Conservation (phyloP, 1,140 invertebrate genomes). For the Asbolus verrucosus region DNA sequence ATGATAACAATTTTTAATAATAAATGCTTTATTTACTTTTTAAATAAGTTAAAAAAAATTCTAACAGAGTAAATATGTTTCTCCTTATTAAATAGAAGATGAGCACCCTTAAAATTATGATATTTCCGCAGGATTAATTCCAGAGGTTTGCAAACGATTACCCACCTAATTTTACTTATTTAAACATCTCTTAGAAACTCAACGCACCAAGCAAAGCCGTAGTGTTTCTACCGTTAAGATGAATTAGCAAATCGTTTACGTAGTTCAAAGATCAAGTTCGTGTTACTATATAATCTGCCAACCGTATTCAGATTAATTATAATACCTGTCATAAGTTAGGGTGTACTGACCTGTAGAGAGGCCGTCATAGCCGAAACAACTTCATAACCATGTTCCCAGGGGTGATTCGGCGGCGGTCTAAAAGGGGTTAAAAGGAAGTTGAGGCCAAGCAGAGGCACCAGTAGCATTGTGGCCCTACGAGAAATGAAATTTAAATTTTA, state of each 20-base stretch:
- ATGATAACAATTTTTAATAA: too few relatives aligned
- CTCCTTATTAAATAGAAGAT: too few relatives aligned
- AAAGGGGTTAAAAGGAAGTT: constrained; percentile 93
- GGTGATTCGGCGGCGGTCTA: constrained; percentile 77
- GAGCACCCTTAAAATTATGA: too few relatives aligned
- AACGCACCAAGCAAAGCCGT: too few relatives aligned
- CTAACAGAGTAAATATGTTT: too few relatives aligned
- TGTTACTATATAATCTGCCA: background rate
- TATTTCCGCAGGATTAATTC: too few relatives aligned
- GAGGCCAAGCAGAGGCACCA: constrained; percentile 85
- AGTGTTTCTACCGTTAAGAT: too few relatives aligned
- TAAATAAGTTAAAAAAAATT: too few relatives aligned
- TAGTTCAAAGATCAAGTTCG: background rate
- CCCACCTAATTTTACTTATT: too few relatives aligned
- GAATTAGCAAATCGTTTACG: background rate
- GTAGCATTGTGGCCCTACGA: constrained; percentile 84
- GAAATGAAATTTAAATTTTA: constrained; percentile 44
- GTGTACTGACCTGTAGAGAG: constrained; percentile 85
- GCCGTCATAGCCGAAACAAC: constrained; percentile 85
- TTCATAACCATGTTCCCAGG: constrained; percentile 84
- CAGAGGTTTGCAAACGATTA: too few relatives aligned
- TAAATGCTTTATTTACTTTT: too few relatives aligned
- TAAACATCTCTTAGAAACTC: too few relatives aligned
- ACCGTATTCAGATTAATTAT: constrained; percentile 33
- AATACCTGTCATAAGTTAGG: constrained; percentile 22